These are phyloP conservation scores for Narcine bancroftii DNA, from an alignment of 2,113 vertebrate species.

Conservation along the genomic window DNA sequence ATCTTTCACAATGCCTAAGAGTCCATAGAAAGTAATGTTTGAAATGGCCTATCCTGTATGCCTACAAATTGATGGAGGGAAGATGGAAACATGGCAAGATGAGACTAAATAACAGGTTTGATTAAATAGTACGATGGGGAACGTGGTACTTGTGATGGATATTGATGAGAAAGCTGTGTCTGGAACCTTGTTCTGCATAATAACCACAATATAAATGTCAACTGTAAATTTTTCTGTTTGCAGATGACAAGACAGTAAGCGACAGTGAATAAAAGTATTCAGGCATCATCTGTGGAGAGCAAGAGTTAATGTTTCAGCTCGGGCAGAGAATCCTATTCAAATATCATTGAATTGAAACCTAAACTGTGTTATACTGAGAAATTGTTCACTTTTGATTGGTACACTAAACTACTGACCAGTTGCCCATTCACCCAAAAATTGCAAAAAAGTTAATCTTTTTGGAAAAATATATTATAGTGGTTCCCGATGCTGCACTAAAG, in stretches of 20 bases:
- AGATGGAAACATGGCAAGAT: neutral
- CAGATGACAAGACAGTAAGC: neutral
- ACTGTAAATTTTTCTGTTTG: neutral
- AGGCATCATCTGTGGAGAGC: no score
- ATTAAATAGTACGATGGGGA: neutral
- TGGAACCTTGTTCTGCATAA: neutral
- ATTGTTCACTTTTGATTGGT: no score
- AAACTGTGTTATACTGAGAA: no score
- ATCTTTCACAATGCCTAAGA: neutral
- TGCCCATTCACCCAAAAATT: no score
- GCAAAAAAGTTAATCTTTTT: no score
- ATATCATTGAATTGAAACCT: no score
- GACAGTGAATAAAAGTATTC: neutral
- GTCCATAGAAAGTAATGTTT: neutral
- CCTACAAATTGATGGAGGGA: neutral
- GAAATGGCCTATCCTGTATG: neutral
- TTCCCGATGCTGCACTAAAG: no score
- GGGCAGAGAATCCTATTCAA: no score
- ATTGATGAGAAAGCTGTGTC: neutral
- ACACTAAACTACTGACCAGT: no score
- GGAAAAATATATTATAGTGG: no score
- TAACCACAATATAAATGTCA: neutral
- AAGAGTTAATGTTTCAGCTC: no score
- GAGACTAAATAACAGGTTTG: neutral
- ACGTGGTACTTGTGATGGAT: neutral